A percentile compares a stretch with the other conserved stretches of the same genome.
Evolutionary conservation across 2,113 vertebrate species (phyloP).

Genomic region (Jacana jacana): DNA sequence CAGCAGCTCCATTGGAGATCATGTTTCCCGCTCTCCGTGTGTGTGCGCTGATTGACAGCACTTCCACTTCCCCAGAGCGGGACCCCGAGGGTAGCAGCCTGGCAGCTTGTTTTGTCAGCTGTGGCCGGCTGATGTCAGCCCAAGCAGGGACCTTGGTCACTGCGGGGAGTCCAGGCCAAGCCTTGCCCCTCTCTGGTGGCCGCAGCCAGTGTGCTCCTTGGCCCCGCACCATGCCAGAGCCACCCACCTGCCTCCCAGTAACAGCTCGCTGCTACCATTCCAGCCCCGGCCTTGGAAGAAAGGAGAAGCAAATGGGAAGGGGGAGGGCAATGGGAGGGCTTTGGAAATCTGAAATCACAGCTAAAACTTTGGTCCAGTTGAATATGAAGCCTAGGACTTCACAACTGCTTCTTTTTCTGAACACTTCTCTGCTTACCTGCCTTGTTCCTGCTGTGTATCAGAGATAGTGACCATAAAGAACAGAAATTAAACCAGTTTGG

Average conservation of each 20-base stretch:
- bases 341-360: neutral
- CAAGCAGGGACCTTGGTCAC: neutral
- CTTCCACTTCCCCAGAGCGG: neutral
- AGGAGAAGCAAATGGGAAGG: neutral
- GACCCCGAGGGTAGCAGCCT: neutral
- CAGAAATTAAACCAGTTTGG: neutral
- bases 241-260: neutral
- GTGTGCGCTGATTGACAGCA: slow-evolving; percentile 65
- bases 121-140: neutral
- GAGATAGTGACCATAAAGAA: neutral
- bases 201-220: neutral
- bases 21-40: slow-evolving; percentile 11
- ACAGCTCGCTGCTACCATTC: neutral
- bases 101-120: slow-evolving; percentile 78
- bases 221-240: neutral
- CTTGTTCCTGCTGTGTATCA: neutral
- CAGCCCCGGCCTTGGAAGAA: neutral
- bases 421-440: neutral
- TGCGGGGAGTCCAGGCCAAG: neutral
- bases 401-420: neutral
- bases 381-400: neutral
- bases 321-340: neutral
- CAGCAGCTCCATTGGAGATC: neutral
- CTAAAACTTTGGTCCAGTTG: neutral
- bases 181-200: neutral